These are phyloP conservation scores for Platycercus adscitus DNA, from an alignment of 2,113 vertebrate genomes.

Conservation along the genomic window DNA sequence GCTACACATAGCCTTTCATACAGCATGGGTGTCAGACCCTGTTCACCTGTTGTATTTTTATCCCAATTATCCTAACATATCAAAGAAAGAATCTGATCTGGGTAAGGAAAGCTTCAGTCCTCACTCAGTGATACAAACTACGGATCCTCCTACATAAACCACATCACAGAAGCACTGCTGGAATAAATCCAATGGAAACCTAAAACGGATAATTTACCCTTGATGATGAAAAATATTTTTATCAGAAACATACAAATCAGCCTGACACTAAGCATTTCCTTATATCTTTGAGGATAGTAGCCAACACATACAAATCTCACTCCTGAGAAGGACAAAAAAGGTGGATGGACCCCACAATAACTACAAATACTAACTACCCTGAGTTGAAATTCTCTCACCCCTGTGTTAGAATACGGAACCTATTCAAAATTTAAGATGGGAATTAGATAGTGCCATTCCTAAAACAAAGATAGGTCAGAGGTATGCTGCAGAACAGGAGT, in stretches of 20 bases:
- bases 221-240: not conserved
- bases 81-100: not conserved
- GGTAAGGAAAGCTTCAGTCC: not conserved
- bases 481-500: not conserved
- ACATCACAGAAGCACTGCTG: not conserved
- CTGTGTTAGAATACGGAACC: not conserved
- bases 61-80: not conserved
- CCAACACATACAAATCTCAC: not conserved
- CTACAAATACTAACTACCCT: not conserved
- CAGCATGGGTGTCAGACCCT: not conserved
- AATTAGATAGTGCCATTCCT: not conserved
- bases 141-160: not conserved
- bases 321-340: not conserved
- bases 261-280: not conserved
- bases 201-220: not conserved
- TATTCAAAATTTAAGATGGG: not conserved
- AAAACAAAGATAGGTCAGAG: not conserved
- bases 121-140: not conserved
- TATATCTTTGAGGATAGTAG: not conserved
- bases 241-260: not conserved
- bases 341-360: not conserved
- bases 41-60: not conserved
- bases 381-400: not conserved
- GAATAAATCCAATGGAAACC: not conserved
- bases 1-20: not conserved